Base-by-base conservation (phyloP, 2,797 vertebrate genomes). In the Tadarida brasiliensis region DNA sequence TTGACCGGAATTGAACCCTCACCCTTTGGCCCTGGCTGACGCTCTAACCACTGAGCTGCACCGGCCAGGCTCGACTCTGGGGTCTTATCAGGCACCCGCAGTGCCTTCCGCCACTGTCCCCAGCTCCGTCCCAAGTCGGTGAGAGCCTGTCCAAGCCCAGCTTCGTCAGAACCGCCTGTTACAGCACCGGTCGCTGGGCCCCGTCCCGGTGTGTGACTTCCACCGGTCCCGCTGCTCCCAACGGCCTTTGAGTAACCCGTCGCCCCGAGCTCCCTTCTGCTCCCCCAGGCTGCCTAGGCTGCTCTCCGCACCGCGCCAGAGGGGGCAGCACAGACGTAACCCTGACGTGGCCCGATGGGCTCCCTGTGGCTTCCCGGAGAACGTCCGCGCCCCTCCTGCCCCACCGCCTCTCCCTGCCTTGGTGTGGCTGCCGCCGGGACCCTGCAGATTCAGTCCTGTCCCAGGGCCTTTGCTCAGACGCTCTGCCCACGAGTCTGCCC, bases 381-480 rank as follows among this genome's bases (percentile, higher is more conserved):
- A 9, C 39, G 1, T 15, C 20, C 20, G 3, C 10, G 2, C 22
- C n/a, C 15, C 16, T 17, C 22, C 86, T 28, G 56, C 2, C 30
- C 22, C 28, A 0, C 35, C 0, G 73, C 12, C 2, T 7, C 24
- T 17, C 51, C 63, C 77, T 9, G 33, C 12, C 35, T 0, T 0
- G 33, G n/a, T 15, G 28, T 33, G 19, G 47, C 39, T 17, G 61
- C 26, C 1, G 3, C n/a, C 4, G 0, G 14, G 4, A 2, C 22
- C 47, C 26, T 28, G 30, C 39, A 15, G 3, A 28, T 14, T 28
- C 59, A n/a, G 44, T 26, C 70, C 39, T 54, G 51, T 54, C 94
- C 0, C 26, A 2, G 94, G 61, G 8, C 17, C 70, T 54, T 30
- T 5, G 39, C 61, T 65, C 2, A 1, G 8, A 3, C 47, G 14